A percentile compares a stretch with the other conserved stretches of the same genome.
Evolutionary conservation across 2,797 vertebrate genomes (phyloP).

Genomic region (Smutsia gigantea): DNA sequence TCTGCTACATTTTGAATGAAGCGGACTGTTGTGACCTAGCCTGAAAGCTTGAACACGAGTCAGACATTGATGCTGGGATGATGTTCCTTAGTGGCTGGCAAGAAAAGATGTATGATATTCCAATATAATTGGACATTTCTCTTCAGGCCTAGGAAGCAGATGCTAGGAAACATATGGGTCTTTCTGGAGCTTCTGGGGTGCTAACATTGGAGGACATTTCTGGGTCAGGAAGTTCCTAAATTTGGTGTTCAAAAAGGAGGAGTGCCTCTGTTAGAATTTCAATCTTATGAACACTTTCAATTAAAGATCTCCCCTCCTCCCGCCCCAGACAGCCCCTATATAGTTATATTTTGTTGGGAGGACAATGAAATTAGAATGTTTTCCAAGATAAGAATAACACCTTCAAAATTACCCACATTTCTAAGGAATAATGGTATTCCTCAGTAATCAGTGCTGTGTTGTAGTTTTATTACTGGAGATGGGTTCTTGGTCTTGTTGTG

Average conservation of each 20-base stretch:
- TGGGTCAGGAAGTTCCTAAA: background rate
- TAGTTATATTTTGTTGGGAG: constrained; percentile 12
- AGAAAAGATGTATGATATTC: background rate
- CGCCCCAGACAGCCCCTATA: background rate
- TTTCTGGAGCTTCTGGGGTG: background rate
- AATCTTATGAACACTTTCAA: background rate
- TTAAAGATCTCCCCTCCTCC: background rate
- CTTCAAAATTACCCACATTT: background rate
- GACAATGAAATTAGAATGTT: constrained; percentile 24
- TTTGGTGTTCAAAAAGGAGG: background rate
- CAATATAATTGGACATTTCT: background rate
- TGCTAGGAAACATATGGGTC: background rate
- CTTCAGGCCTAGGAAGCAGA: background rate
- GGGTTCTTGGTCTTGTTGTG: too few relatives aligned
- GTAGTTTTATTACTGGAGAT: too few relatives aligned
- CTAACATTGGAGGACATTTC: background rate
- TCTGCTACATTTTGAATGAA: background rate
- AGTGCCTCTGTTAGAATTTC: background rate
- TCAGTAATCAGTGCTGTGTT: background rate
- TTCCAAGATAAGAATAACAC: background rate
- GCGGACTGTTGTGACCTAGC: background rate
- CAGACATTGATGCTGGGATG: background rate
- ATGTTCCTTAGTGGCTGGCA: background rate
- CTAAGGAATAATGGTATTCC: background rate
- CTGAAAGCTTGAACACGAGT: background rate